Evolutionary conservation across 2,113 vertebrate genomes (phyloP).

Genomic region (Elgaria multicarinata): DNA sequence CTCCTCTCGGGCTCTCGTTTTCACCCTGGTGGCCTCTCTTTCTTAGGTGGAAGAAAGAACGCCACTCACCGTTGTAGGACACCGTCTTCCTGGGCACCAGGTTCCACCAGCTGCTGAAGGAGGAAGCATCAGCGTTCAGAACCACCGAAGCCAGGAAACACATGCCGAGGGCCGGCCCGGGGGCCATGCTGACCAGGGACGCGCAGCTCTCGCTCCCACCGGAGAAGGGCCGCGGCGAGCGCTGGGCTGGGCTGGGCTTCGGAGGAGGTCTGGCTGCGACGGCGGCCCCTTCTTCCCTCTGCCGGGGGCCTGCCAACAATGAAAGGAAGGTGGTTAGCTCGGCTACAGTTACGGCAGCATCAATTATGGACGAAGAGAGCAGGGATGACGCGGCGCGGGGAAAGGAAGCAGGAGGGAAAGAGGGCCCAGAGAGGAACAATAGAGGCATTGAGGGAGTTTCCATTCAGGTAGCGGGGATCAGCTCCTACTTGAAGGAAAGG

Average conservation of each 20-base stretch:
- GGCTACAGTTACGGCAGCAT: neutral
- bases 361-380: neutral
- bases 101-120: slow-evolving; percentile 71
- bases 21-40: neutral
- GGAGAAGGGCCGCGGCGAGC: neutral
- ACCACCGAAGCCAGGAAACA: slow-evolving; percentile 61
- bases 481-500: neutral
- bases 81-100: slow-evolving; percentile 77
- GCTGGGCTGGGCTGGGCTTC: neutral
- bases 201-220: neutral
- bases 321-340: neutral
- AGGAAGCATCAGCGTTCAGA: slow-evolving; percentile 48
- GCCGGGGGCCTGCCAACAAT: neutral
- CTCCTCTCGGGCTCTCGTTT: neutral
- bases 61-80: slow-evolving; percentile 75
- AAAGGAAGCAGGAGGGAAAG: neutral
- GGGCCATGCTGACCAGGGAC: slow-evolving; percentile 34
- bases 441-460: slow-evolving; percentile 1
- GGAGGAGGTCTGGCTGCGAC: neutral
- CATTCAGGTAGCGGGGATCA: neutral
- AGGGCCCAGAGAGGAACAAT: neutral
- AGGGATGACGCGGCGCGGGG: neutral
- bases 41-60: neutral
- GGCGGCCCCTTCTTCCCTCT: neutral
- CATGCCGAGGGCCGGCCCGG: slow-evolving; percentile 51